These are phyloP conservation scores for Coregonus sp. DNA, from an alignment of 2,797 vertebrate species.

Conservation along the genomic window DNA sequence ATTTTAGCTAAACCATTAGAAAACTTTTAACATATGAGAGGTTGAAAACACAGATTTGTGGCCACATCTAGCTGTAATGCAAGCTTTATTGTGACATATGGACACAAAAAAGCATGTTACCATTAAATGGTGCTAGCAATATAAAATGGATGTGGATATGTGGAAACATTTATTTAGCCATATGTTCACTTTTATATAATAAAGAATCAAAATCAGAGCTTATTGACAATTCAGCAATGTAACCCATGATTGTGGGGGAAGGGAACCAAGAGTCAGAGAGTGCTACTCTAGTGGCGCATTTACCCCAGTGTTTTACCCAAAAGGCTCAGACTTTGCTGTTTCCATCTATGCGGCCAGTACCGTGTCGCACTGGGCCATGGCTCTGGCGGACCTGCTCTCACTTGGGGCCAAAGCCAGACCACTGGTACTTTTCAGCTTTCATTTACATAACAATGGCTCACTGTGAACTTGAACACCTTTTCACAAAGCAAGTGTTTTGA, in stretches of 20 bases:
- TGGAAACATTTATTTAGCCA: not conserved
- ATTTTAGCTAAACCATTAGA: not conserved
- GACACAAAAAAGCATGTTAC: not conserved
- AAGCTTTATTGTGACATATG: not conserved
- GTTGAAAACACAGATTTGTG: not conserved
- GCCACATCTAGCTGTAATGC: not conserved
- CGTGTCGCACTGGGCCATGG: too few relatives aligned
- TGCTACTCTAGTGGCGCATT: slow-evolving; percentile 21
- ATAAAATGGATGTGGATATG: not conserved
- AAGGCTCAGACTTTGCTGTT: too few relatives aligned
- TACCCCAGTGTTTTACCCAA: too few relatives aligned
- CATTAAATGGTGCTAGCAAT: not conserved
- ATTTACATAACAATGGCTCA: too few relatives aligned
- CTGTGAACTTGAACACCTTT: too few relatives aligned
- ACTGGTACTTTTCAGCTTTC: too few relatives aligned
- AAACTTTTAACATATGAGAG: not conserved
- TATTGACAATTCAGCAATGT: slow-evolving; percentile 35
- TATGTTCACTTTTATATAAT: not conserved
- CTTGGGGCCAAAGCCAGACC: too few relatives aligned
- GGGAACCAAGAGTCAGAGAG: slow-evolving; percentile 33
- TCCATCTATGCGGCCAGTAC: too few relatives aligned
- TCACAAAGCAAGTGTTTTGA: too few relatives aligned
- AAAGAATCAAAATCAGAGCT: slow-evolving; percentile 44
- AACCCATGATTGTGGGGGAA: slow-evolving; percentile 59
- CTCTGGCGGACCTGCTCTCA: too few relatives aligned